Base-by-base conservation (phyloP, 2,888 invertebrate genomes). In the Drosophila mulleri region DNA sequence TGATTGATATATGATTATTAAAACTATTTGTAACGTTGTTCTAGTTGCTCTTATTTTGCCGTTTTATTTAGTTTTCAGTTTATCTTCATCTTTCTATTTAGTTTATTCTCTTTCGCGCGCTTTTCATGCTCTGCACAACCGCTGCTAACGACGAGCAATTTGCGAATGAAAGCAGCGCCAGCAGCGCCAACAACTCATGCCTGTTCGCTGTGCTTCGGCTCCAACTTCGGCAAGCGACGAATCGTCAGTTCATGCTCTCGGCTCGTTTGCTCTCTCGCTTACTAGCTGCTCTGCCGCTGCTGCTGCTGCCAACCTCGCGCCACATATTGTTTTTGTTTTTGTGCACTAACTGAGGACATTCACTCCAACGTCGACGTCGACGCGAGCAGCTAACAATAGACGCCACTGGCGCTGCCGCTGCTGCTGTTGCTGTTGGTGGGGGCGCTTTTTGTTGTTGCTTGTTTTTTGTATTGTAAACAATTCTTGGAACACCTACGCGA, bases 301-400 rank as follows among this genome's bases (percentile, higher is more conserved):
- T 53, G 53, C 53, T 53, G 86, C 84, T 78, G 86, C 78, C 90
- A 91, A 90, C 91, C 91, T 91, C 91, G 91, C 88, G 91, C 90
- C 82, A 91, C 85, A 88, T 91, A 83, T 80, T 88, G 83, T 74
- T 83, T 80, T 83, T 88, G 75, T 82, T 82, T 80, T 89, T 91
- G 88, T 92, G 91, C 91, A 90, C 86, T 91, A 92, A 91, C 91
- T 91, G 92, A 92, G 92, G 92, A 92, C 92, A 92, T 92, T 92
- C 92, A 92, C 92, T 92, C 91, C 90, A 70, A 75, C 73, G 67
- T 62, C 61, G 59, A 14, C 69, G 67, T 59, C 67, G 57, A 72
- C 72, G 72, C 69, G 20, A 42, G 68, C 73, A 83, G 84, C 83
- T 84, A 89, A 89, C 89, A 89, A 89, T 89, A 87, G 84, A 85